Base-by-base conservation (phyloP, 2,888 invertebrate genomes). In the Drosophila fungiperda region DNA sequence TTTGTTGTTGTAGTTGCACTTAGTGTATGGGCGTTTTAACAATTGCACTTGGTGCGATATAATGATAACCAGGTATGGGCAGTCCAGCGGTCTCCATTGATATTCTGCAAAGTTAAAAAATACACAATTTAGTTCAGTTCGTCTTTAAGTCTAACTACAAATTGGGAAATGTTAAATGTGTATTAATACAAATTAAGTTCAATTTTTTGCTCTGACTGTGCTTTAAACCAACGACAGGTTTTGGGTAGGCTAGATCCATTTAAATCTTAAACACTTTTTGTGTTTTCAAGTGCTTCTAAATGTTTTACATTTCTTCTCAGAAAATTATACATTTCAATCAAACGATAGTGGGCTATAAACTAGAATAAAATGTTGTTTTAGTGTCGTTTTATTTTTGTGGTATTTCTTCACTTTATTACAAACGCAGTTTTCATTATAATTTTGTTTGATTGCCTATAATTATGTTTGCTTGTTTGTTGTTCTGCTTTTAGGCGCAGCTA, bases 81-180 rank as follows among this genome's bases (percentile, higher is more conserved):
- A 98, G 95, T 78, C 97, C 97, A 88, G 98, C 97, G 67, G 98
- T 98, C 95, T 98, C 98, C 97, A 98, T 97, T 73, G 97, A 97
- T 96, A 98, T 97, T 96, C 98, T 98, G 95, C 75, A 95, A 80
- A 33, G 29, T 59, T n/a, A 5, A 23, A 42, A 54, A 40, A 57
- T 6, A 6, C 1, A 36, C 7, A 23, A 33, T n/a, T 40, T 17
- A 53, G 12, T 32, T 36, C 4, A 36, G 12, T 32, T 61, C 4
- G 11, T 8, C 32, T 48, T 45, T 8, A 45, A 23, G 45, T 45
- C 20, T 12, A 12, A 3, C 32, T 4, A 45, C 17, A 58, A 17
- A 45, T 26, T 23, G 11, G 15, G 15, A 45, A 45, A 45, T 23
- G 12, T 23, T 4, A 26, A 12, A 36, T 36, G 12, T 58, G 1